A percentile compares a stretch with the other conserved stretches of the same genome.
Conservation (phyloP, 2,888 invertebrate species). For the Onthophagus sagittarius region DNA sequence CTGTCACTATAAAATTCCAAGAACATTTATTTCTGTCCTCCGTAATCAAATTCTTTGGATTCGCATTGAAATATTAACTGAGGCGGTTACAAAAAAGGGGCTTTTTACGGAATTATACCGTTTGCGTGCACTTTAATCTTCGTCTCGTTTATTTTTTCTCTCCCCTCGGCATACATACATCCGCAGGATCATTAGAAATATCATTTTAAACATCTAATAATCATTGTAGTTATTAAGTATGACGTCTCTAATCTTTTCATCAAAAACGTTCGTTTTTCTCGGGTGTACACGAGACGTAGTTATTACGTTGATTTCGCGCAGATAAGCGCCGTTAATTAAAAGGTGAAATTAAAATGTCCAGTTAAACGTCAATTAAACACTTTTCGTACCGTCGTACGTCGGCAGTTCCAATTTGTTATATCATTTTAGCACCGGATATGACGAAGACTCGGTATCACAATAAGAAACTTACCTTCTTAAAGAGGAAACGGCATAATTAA, state of each 20-base stretch:
- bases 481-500: not conserved
- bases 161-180: not conserved
- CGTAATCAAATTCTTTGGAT: constrained; percentile 9
- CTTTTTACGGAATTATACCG: not conserved
- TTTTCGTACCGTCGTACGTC: not conserved
- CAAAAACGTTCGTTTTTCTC: not conserved
- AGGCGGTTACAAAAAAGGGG: not conserved
- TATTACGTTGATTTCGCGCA: not conserved
- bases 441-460: not conserved
- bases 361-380: constrained; percentile 9
- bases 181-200: too few species aligned
- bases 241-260: too few species aligned
- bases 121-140: not conserved
- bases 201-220: too few species aligned
- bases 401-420: not conserved
- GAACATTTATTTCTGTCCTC: constrained; percentile 14
- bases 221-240: too few species aligned
- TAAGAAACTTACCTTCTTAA: not conserved
- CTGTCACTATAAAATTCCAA: constrained; percentile 16
- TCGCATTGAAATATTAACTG: not conserved
- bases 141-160: not conserved
- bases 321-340: constrained; percentile 2
- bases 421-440: not conserved
- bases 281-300: not conserved
- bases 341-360: constrained; percentile 4